Conservation (phyloP, 1,140 invertebrate genomes). For the Leucophenga varia region DNA sequence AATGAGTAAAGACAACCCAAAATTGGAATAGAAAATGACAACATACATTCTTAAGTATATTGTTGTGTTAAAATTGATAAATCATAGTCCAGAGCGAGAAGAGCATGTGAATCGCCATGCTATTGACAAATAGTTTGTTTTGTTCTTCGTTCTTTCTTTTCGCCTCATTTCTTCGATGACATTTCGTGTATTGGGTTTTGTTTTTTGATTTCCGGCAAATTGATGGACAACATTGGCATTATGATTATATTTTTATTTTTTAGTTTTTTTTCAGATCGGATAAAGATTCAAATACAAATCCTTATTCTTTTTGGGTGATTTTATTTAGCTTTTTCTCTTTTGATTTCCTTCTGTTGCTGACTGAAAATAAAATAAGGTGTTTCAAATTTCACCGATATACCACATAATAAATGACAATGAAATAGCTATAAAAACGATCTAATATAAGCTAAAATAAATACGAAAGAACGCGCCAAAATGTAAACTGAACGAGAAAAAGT, state of each 20-base stretch:
- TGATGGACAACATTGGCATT: constrained; percentile 11
- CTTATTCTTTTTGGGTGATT: constrained; percentile 3
- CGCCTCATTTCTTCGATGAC: constrained; percentile 36
- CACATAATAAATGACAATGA: constrained; percentile 21
- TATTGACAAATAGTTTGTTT: constrained; percentile 11
- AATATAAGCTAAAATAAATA: constrained; percentile 34
- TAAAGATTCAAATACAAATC: background rate
- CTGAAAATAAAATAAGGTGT: background rate
- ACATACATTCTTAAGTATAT: constrained; percentile 20
- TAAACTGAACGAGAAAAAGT: constrained; percentile 26
- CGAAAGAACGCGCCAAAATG: constrained; percentile 43
- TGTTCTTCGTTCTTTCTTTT: constrained; percentile 20
- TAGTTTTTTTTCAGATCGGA: background rate
- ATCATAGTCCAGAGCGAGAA: constrained; percentile 11
- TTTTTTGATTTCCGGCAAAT: constrained; percentile 20
- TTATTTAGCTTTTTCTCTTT: constrained; percentile 8
- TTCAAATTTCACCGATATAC: constrained; percentile 14
- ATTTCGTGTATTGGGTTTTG: constrained; percentile 43
- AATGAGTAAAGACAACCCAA: constrained; percentile 6
- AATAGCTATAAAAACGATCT: constrained; percentile 34
- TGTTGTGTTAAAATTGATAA: constrained; percentile 1
- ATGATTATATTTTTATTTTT: background rate
- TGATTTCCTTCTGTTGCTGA: constrained; percentile 1
- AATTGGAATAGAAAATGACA: constrained; percentile 14
- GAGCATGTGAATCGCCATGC: constrained; percentile 9